Conservation (phyloP, 1,140 invertebrate genomes). For the Bombus soroeensis region DNA sequence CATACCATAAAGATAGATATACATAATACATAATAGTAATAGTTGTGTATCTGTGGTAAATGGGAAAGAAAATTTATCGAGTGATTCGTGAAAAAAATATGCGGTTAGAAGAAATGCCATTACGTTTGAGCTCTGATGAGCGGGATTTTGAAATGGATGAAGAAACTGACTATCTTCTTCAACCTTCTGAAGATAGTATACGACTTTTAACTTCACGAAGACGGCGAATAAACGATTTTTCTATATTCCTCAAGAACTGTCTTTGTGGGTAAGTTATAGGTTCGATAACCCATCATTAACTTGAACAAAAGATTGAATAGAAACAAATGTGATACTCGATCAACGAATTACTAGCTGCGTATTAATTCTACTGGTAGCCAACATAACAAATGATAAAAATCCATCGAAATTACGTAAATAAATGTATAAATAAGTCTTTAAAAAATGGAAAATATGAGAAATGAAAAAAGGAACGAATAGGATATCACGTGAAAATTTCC, state of each 20-base stretch:
- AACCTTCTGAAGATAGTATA: slow-evolving; percentile 79
- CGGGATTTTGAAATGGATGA: slow-evolving; percentile 87
- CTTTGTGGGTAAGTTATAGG: slow-evolving; percentile 82
- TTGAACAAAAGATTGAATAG: neutral
- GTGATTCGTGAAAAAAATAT: slow-evolving; percentile 59
- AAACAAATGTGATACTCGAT: slow-evolving; percentile 13
- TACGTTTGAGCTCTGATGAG: slow-evolving; percentile 83
- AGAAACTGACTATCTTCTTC: slow-evolving; percentile 86
- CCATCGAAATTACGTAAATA: neutral
- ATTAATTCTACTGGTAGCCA: slow-evolving; percentile 22
- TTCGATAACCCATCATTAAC: neutral
- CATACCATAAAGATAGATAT: neutral
- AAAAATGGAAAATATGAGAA: neutral
- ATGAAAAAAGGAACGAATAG: neutral
- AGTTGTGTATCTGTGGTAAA: slow-evolving; percentile 26
- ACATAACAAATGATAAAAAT: slow-evolving; percentile 11
- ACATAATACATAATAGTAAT: neutral
- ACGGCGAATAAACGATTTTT: slow-evolving; percentile 74
- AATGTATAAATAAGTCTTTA: neutral
- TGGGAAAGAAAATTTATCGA: slow-evolving; percentile 28
- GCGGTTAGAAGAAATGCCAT: slow-evolving; percentile 84
- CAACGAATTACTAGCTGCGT: too few species aligned
- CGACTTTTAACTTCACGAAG: slow-evolving; percentile 71
- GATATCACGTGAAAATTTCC: neutral
- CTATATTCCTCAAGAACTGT: slow-evolving; percentile 76